Conservation (phyloP, 2,888 invertebrate genomes). For the Cheilosia pagana region DNA sequence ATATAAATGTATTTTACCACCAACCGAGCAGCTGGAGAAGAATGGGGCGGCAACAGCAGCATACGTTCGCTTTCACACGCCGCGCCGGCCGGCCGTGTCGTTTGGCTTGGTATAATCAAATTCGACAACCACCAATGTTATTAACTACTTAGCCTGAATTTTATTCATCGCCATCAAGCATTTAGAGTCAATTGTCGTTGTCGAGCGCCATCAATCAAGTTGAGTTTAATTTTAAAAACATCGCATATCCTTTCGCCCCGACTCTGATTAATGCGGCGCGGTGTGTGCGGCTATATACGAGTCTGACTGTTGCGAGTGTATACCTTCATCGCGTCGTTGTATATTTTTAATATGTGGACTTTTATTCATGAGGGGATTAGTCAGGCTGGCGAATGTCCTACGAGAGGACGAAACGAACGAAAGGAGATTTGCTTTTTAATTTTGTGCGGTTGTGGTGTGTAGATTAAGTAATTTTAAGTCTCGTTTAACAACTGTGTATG, state of each 20-base stretch:
- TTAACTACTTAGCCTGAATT: conserved; percentile 65
- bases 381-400: conserved; percentile 13
- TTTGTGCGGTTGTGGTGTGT: conserved; percentile 69
- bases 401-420: conserved; percentile 14
- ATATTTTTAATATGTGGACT: conserved; percentile 52
- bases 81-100: conserved; percentile 8
- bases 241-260: conserved; percentile 19
- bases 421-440: conserved; percentile 63
- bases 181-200: conserved; percentile 59
- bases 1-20: conserved; percentile 71
- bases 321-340: conserved; percentile 2
- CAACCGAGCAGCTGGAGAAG: conserved; percentile 36
- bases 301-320: too few relatives aligned
- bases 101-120: conserved; percentile 56
- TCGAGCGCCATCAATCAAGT: conserved; percentile 74
- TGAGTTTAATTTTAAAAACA: conserved; percentile 73
- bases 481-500: conserved; percentile 62
- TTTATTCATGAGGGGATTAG: conserved; percentile 74
- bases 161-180: conserved; percentile 67
- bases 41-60: conserved; percentile 46
- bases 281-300: neutral
- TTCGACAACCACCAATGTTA: conserved; percentile 74
- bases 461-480: conserved; percentile 69
- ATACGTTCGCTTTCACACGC: conserved; percentile 73
- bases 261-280: conserved; percentile 46